Conservation (phyloP, 2,888 invertebrate species). For the Hirudinaria manillensis region DNA sequence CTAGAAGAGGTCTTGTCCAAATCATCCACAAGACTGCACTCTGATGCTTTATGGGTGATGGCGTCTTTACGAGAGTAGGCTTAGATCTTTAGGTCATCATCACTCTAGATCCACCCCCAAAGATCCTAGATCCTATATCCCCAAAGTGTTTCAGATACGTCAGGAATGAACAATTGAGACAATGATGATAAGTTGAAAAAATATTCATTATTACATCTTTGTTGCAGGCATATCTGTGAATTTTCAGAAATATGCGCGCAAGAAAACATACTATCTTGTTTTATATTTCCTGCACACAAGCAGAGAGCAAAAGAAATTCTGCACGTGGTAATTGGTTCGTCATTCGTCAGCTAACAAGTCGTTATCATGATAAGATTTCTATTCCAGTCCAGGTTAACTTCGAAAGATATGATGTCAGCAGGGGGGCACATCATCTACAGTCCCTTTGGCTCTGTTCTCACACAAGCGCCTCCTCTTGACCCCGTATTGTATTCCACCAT, state of each 20-base stretch:
- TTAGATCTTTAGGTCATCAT: no score
- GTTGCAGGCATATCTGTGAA: slow-evolving; percentile 24
- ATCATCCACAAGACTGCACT: no score
- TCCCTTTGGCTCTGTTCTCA: slow-evolving; percentile 51
- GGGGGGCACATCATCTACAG: slow-evolving; percentile 54
- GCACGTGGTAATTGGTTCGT: background rate
- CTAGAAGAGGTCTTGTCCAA: no score
- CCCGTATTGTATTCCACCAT: slow-evolving; percentile 50
- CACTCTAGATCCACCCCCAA: no score
- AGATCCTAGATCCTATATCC: no score
- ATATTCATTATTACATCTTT: background rate
- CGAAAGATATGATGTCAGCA: slow-evolving; percentile 43
- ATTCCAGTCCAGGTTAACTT: background rate
- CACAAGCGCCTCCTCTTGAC: slow-evolving; percentile 50
- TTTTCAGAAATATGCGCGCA: slow-evolving; percentile 34
- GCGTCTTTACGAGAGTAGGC: no score
- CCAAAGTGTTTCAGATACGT: no score
- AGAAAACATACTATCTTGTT: slow-evolving; percentile 51
- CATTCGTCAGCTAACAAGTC: no score
- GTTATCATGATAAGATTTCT: background rate
- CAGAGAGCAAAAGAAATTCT: slow-evolving; percentile 40
- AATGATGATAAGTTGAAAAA: background rate
- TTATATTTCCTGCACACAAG: slow-evolving; percentile 52
- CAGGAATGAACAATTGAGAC: background rate
- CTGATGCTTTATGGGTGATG: no score